Evolutionary conservation across 2,797 vertebrate genomes (phyloP).

Genomic region (Leptoclinus maculatus): DNA sequence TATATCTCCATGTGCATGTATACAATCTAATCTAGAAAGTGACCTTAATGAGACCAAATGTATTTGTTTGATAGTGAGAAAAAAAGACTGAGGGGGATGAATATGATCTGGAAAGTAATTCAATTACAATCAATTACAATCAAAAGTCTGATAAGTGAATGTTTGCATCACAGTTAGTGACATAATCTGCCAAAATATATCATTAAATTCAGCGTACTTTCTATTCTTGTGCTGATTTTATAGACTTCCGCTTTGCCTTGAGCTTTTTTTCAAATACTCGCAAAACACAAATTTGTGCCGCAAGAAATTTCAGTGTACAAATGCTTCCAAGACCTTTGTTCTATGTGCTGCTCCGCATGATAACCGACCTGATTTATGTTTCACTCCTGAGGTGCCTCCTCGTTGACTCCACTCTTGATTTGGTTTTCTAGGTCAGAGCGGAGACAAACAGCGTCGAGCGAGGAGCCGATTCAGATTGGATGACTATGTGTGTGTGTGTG

Average conservation of each 20-base stretch:
- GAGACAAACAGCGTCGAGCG: slow-evolving; percentile 9
- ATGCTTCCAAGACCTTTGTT: not conserved
- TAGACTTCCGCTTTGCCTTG: not conserved
- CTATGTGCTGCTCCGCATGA: slow-evolving; percentile 1
- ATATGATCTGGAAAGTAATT: too few relatives aligned
- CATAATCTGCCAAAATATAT: not conserved
- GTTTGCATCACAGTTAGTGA: too few relatives aligned
- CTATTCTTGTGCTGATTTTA: not conserved
- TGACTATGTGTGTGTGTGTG: not conserved
- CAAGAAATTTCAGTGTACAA: not conserved
- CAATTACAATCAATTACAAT: too few relatives aligned
- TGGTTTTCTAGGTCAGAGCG: slow-evolving; percentile 59
- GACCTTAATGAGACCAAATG: not conserved
- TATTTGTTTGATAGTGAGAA: not conserved
- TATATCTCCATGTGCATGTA: too few relatives aligned
- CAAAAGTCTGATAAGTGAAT: too few relatives aligned
- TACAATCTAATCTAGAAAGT: not conserved
- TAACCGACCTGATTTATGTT: slow-evolving; percentile 33
- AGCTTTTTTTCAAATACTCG: not conserved
- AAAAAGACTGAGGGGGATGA: too few relatives aligned
- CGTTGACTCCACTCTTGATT: slow-evolving; percentile 26
- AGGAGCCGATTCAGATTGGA: slow-evolving; percentile 7
- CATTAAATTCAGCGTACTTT: not conserved
- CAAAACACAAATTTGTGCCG: not conserved
- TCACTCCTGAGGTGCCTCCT: slow-evolving; percentile 30